Evolutionary conservation across 2,888 invertebrate species (phyloP).

Genomic region (Mimachlamys varia): DNA sequence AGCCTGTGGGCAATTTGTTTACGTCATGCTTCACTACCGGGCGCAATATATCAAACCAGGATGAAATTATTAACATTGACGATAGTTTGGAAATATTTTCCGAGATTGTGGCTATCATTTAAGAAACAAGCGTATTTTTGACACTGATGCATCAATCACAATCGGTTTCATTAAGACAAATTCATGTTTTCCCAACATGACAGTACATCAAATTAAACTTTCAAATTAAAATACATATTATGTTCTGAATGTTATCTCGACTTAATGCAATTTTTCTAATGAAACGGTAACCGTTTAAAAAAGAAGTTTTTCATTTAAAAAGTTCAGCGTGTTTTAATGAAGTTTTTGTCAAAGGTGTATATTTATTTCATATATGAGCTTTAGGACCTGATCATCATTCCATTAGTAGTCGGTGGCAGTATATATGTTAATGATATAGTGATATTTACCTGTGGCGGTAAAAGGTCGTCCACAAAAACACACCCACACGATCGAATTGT

Average conservation of each 20-base stretch:
- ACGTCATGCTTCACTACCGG: conserved; percentile 13
- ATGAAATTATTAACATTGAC: neutral
- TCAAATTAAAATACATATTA: neutral
- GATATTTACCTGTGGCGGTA: neutral
- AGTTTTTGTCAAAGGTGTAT: neutral
- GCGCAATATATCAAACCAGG: neutral
- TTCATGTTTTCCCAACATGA: too few species aligned
- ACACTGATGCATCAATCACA: neutral
- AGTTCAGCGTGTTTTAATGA: neutral
- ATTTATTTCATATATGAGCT: neutral
- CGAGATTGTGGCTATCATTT: neutral
- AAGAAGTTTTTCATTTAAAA: neutral
- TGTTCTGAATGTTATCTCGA: neutral
- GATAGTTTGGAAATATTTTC: neutral
- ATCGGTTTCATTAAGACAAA: neutral
- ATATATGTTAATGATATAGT: neutral
- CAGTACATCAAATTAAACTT: neutral
- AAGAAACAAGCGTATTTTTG: neutral
- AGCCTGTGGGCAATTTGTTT: conserved; percentile 34
- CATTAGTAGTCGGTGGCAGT: neutral
- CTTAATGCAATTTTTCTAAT: neutral
- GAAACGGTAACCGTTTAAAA: neutral
- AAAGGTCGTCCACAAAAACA: neutral
- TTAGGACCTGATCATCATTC: too few species aligned
- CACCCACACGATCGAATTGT: neutral